Base-by-base conservation (phyloP, 1,140 invertebrate genomes). In the Drosophila sturtevanti region DNA sequence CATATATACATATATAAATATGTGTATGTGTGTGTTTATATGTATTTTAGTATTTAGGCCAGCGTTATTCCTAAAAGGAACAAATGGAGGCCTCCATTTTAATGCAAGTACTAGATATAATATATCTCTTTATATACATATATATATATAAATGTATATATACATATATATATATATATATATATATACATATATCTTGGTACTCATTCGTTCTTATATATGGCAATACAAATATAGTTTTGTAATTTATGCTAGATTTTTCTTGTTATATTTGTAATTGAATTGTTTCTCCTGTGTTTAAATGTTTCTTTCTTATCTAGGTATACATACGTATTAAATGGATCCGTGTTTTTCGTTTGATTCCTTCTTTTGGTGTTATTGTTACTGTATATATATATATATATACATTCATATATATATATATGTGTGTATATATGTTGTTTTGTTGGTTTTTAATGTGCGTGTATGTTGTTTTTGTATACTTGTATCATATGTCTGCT, bases 181-280 rank as follows among this genome's bases (percentile, higher is more conserved):
- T 72, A 38, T 64, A 44, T 68, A 71, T 60, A 48, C 58, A 41
- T 71, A 24, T 62, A 16, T 44, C 44, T 18, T 37, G 27, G 7
- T 38, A 18, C 16, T 14, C 38, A 27, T 63, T 18, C 22, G 4
- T 71, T 16, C 61, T 61, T 59, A 38, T 77, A 67, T 78, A 59
- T 71, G 67, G 52, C 72, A 80, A 31, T 80, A 80, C 77, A 80
- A 80, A 80, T 80, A 80, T 80, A 80, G 67, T 80, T 72, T 68
- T 56, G 56, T 74, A 74, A 69, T 79, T 79, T 80, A 70, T 79
- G 71, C 80, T 75, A 68, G 48, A 63, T 65, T 80, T 31, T 65
- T 59, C 12, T 52, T 73, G 37, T 81, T 66, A 69, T 63, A 73
- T 66, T 52, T 72, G 60, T 85, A 85, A 87, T 85, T 87, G 82